Percentiles rank a stretch among this genome's conserved stretches.
Conservation (phyloP, 2,888 invertebrate species). For the Folsomia manolachei region DNA sequence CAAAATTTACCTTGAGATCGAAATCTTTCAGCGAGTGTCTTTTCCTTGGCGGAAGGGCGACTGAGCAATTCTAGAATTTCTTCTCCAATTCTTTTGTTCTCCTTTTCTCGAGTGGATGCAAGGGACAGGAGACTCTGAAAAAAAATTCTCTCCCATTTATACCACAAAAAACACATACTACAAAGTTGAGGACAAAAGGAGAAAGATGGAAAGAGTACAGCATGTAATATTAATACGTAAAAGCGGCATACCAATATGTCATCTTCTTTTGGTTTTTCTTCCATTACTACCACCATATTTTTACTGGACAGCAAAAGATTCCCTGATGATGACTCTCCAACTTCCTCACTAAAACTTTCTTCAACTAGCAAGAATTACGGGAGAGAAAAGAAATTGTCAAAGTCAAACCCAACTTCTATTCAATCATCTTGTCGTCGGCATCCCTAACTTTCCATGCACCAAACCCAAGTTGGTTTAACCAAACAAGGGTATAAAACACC, state of each 20-base stretch:
- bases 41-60: conserved; percentile 93
- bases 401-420: too few species aligned
- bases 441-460: too few species aligned
- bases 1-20: conserved; percentile 96
- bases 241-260: conserved; percentile 13
- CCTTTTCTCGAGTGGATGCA: conserved; percentile 92
- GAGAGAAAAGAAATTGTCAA: too few species aligned
- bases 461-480: too few species aligned
- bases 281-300: background rate
- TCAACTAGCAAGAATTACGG: conserved; percentile 8
- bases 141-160: too few species aligned
- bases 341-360: conserved; percentile 14
- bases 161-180: conserved; percentile 1
- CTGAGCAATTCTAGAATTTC: conserved; percentile 91
- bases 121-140: conserved; percentile 78
- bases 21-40: conserved; percentile 90
- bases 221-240: background rate
- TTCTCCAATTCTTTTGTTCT: conserved; percentile 90
- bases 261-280: conserved; percentile 15
- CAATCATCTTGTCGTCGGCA: too few species aligned
- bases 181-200: background rate
- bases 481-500: too few species aligned
- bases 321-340: background rate
- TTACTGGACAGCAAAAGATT: background rate
- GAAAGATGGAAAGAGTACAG: background rate